Percentiles rank a stretch among this genome's conserved stretches.
These are phyloP conservation scores for Dasypus novemcinctus DNA, from an alignment of 2,113 vertebrate species.

Conservation along the genomic window DNA sequence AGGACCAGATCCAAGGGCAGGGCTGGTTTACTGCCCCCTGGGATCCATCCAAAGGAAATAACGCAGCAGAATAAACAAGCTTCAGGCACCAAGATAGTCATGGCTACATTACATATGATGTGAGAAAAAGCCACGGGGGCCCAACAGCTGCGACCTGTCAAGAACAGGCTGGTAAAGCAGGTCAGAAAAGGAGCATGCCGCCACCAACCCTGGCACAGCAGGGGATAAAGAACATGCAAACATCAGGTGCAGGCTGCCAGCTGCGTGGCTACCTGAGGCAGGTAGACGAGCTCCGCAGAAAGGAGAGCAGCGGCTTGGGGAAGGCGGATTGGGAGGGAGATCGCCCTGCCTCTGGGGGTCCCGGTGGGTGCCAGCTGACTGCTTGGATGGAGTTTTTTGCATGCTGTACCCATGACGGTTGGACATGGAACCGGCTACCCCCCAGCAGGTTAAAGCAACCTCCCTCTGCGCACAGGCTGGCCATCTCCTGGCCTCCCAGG, in stretches of 20 bases:
- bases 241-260: not conserved
- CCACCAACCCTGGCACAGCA: fast-evolving
- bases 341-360: not conserved
- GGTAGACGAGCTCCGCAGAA: not conserved
- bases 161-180: not conserved
- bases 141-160: not conserved
- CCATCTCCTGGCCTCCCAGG: not conserved
- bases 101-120: fast-evolving
- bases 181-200: not conserved
- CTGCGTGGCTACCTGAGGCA: not conserved
- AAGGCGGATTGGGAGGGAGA: fast-evolving
- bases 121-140: too few species aligned
- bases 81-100: not conserved
- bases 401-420: not conserved
- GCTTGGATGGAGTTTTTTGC: not conserved
- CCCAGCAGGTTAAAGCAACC: not conserved
- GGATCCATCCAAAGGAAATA: not conserved
- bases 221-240: fast-evolving
- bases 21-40: not conserved
- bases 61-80: not conserved
- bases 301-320: not conserved
- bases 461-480: not conserved
- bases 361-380: not conserved
- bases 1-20: not conserved
- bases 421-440: not conserved